Base-by-base conservation (phyloP, 2,888 invertebrate species). In the Drosophila neotestacea region DNA sequence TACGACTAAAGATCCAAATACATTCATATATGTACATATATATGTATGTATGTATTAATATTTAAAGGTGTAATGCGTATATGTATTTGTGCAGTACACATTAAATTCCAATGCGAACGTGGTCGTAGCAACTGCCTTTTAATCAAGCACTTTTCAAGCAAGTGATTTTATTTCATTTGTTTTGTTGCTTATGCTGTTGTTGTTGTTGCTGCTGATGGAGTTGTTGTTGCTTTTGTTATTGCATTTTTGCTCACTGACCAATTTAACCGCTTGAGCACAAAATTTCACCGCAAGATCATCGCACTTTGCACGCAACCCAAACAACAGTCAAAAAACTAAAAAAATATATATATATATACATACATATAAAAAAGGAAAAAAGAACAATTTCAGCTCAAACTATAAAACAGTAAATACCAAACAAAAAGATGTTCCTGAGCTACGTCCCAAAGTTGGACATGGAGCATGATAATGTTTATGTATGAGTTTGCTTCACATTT, bases 241-340 rank as follows among this genome's bases (percentile, higher is more conserved):
- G 76, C 82, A 88, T 86, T 82, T 88, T 79, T 77, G 82, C 71
- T 79, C 81, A 81, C 83, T 90, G 90, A 90, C 91, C 91, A 91
- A 89, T 89, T 90, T 90, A 88, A 81, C 88, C 88, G 90, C 74
- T 71, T 85, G 87, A 90, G 88, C 90, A 89, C 81, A 86, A 86
- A 86, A 86, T 86, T 86, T 86, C 88, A 85, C 86, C 86, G 88
- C 88, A 86, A 86, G 86, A 88, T 88, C 86, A 85, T 84, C 86
- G 86, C 85, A 82, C 86, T 86, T 84, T 75, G 86, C 84, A 88
- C 86, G 85, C 86, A 88, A 88, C 72, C 85, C 75, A 56, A 76
- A 54, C 56, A 58, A 79, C 59, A 85, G 69, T 68, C 73, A 67
- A 68, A 79, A 72, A 75, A 66, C 55, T 68, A 52, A 63, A 59